Evolutionary conservation across 37 sponge, comb jelly and placozoan species (phyloP).

Genomic region (Aphrocallistes beatrix): DNA sequence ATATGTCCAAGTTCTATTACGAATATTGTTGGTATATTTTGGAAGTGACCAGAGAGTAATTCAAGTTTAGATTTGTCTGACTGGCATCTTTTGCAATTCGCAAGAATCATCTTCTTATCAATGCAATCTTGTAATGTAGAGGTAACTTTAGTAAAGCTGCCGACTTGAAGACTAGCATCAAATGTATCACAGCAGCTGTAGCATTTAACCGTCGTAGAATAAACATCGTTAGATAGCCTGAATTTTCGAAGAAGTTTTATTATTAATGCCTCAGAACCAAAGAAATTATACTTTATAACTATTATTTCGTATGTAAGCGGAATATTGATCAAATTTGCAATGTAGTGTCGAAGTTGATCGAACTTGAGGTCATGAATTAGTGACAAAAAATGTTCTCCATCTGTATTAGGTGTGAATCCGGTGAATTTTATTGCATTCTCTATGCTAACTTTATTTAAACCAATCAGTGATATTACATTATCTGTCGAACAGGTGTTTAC

Average conservation of each 20-base stretch:
- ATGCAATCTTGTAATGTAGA: background rate
- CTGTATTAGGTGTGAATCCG: background rate
- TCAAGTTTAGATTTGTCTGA: background rate
- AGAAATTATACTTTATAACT: background rate
- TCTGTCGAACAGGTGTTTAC: background rate
- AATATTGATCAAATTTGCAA: background rate
- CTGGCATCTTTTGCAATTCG: background rate
- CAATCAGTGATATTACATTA: background rate
- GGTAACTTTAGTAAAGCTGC: background rate
- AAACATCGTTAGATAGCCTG: background rate
- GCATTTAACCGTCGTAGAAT: background rate
- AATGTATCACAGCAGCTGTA: conserved; percentile 9
- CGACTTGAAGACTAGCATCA: background rate
- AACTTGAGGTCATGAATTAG: background rate
- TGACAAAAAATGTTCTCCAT: background rate
- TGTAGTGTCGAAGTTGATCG: background rate
- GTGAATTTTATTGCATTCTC: background rate
- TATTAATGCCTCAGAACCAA: background rate
- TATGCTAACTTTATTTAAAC: background rate
- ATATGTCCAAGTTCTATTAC: background rate
- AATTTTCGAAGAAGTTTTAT: background rate
- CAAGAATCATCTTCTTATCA: background rate
- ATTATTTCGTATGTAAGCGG: background rate
- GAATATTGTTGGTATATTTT: background rate
- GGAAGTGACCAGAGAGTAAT: background rate